Percentiles rank a stretch among this genome's conserved stretches.
Conservation (phyloP, 2,113 vertebrate species). For the Ammodytes dubius region DNA sequence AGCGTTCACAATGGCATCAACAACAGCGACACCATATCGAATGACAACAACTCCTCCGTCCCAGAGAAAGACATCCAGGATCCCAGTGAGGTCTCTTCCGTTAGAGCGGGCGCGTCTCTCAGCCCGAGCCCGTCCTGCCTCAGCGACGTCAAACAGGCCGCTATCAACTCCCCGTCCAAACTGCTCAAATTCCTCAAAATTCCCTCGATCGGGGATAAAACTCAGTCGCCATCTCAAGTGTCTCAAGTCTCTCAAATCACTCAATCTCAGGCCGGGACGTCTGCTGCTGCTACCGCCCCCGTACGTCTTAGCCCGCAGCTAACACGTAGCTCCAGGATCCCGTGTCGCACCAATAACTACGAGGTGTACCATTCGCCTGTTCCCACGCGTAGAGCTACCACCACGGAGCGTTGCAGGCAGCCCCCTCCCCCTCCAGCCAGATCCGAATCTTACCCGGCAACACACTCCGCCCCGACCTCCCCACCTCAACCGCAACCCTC, state of each 20-base stretch:
- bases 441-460: conserved; percentile 82
- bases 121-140: conserved; percentile 84
- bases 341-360: conserved; percentile 91
- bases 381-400: conserved; percentile 84
- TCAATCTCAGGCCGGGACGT: no score
- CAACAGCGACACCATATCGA: conserved; percentile 15
- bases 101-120: conserved; percentile 82
- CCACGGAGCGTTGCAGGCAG: conserved; percentile 82
- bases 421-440: conserved; percentile 77
- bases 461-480: conserved; percentile 85
- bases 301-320: conserved; percentile 93
- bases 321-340: conserved; percentile 91
- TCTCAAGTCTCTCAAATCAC: no score
- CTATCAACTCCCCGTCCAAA: conserved; percentile 89
- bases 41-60: background rate
- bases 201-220: conserved; percentile 86
- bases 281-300: conserved; percentile 56
- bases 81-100: conserved; percentile 70
- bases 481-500: conserved; percentile 79
- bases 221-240: conserved; percentile 53
- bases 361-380: conserved; percentile 91
- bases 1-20: conserved; percentile 60
- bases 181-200: conserved; percentile 93
- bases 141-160: conserved; percentile 83
- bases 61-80: conserved; percentile 68